Base-by-base conservation (phyloP, 2,888 invertebrate species). In the Octonoba sinensis region DNA sequence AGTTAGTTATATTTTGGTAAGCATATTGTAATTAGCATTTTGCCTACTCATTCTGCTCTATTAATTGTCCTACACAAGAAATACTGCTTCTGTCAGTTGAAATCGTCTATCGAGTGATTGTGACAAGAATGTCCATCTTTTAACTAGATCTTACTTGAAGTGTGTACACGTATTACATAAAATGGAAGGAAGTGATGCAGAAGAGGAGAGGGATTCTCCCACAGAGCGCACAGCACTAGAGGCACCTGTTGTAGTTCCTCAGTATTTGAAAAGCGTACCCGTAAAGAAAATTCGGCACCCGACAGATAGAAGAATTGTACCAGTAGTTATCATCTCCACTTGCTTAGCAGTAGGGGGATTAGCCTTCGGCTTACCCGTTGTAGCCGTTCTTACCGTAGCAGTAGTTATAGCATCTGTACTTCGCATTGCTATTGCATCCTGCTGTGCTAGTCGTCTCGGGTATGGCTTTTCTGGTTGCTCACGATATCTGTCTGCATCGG, bases 341-440 rank as follows among this genome's bases (percentile, higher is more conserved):
- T 75, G 83, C 27, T 85, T 85, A 24, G 85, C 85, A 1, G 72
- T 84, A 0, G 75, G 85, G 15, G 86, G 85, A 16, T 67, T 86
- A 20, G 59, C 89, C 8, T 85, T 90, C 24, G 89, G 90, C 49
- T 86, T 89, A 62, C 90, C 90, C 0, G 86, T 89, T 13, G 87
- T 89, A 44, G 87, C 87, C n/a, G 64, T 89, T 1, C 84, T 89
- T 13, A 85, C 89, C 11, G 85, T 89, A n/a, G 78, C 89, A 1
- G 83, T 90, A 47, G 89, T 89, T 0, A 60, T 89, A 18, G 87
- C 88, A 56, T 84, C 87, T 20, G 84, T 88, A 4, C 83, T 88
- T 12, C 86, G 88, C 57, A 86, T 86, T 46, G 83, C 86, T 46
- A 86, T 87, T 67, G 86, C 86, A 20, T 86, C 85, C 49, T 88